phyloP scores from a whole-genome alignment of 2,113 vertebrate species.

The Anser cygnoides region DNA sequence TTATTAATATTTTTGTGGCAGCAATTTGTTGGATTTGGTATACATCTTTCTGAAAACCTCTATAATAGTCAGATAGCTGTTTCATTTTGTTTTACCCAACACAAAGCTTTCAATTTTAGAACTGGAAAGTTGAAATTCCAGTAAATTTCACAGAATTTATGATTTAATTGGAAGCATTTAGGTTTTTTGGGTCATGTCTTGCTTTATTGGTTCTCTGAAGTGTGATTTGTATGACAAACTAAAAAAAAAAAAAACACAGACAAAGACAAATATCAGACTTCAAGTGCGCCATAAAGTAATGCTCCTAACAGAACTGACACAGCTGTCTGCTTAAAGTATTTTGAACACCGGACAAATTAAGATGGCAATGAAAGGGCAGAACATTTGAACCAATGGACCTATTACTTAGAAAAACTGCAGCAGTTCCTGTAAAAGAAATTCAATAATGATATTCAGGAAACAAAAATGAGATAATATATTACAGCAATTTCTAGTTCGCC shows the following conservation, averaged over 20 bases:
- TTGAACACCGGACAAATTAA: conserved; percentile 2
- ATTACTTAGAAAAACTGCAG: neutral
- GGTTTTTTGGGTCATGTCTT: neutral
- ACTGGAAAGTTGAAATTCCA: neutral
- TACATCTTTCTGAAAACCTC: neutral
- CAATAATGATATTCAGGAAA: neutral
- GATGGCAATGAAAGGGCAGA: neutral
- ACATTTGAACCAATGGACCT: neutral
- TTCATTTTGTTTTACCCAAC: neutral
- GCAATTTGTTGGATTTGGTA: neutral
- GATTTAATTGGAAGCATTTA: neutral
- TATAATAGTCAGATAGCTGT: neutral
- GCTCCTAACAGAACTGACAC: conserved; percentile 39
- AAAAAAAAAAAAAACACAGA: neutral
- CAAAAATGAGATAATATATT: neutral
- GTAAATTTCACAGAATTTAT: conserved; percentile 9
- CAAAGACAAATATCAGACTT: conserved; percentile 7
- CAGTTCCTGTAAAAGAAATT: conserved; percentile 18
- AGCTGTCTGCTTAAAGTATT: conserved; percentile 16
- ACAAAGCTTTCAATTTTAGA: neutral
- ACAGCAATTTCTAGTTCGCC: neutral
- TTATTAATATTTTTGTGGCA: neutral
- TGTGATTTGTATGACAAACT: neutral
- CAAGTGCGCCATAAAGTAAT: neutral
- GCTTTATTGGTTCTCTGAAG: conserved; percentile 4